Percentiles rank a stretch among this genome's conserved stretches.
Evolutionary conservation across 1,140 invertebrate genomes (phyloP).

Genomic region (Pseudomyrmex sp.): DNA sequence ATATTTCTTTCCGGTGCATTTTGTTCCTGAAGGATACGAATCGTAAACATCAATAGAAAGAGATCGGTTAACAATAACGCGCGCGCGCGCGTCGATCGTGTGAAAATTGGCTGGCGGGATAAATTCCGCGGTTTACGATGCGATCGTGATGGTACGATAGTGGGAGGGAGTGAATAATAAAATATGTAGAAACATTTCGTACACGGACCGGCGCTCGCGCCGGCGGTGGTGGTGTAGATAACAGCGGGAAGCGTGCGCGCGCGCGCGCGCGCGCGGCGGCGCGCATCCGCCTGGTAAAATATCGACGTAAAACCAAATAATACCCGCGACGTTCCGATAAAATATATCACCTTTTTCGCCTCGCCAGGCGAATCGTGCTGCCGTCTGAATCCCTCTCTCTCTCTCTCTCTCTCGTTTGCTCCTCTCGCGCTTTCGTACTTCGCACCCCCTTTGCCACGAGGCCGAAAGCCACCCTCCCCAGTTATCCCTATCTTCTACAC

Average conservation of each 20-base stretch:
- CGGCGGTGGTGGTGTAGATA: constrained; percentile 13
- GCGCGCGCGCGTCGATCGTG: neutral
- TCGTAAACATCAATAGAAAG: neutral
- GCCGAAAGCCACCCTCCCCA: constrained; percentile 18
- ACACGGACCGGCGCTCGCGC: neutral
- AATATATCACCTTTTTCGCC: constrained; percentile 42
- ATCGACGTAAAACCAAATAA: constrained; percentile 57
- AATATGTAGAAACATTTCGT: constrained; percentile 56
- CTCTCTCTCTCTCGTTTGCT: neutral
- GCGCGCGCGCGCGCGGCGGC: neutral
- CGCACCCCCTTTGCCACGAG: neutral
- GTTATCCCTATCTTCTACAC: neutral
- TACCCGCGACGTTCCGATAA: constrained; percentile 40
- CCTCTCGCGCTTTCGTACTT: constrained; percentile 6
- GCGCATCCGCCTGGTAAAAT: constrained; percentile 4
- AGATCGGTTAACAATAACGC: neutral
- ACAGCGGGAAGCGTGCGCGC: neutral
- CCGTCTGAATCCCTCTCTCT: neutral
- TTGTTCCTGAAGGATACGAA: neutral
- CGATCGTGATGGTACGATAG: neutral
- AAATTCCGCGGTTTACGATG: constrained; percentile 34
- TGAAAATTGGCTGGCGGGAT: constrained; percentile 28
- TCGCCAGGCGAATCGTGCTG: neutral
- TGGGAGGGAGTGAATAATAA: neutral
- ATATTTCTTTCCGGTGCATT: neutral